phyloP scores from a whole-genome alignment of 1,140 invertebrate genomes.

The Lepidotrigona ventralis region DNA sequence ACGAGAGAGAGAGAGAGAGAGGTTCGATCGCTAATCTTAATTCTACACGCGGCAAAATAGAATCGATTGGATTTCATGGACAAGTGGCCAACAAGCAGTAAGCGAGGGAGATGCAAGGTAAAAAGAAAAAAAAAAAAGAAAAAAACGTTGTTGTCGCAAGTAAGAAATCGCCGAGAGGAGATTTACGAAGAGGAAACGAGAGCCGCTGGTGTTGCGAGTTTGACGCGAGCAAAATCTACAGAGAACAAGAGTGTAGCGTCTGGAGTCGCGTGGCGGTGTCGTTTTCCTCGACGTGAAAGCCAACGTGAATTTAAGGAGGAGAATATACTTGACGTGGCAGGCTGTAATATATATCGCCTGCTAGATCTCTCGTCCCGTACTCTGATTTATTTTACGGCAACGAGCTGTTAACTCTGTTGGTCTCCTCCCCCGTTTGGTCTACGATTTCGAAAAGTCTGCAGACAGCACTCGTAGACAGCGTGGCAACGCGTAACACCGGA shows the following conservation, averaged over 20 bases:
- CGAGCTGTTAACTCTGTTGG: constrained; percentile 5
- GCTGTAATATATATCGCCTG: constrained; percentile 57
- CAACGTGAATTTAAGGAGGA: constrained; percentile 56
- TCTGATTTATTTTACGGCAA: constrained; percentile 64
- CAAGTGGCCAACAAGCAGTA: too few relatives aligned
- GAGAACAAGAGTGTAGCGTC: constrained; percentile 4
- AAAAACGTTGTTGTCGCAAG: too few relatives aligned
- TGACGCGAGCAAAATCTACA: constrained; percentile 61
- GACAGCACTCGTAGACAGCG: constrained; percentile 22
- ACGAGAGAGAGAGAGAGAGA: neutral
- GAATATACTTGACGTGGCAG: constrained; percentile 54
- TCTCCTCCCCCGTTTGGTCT: constrained; percentile 7
- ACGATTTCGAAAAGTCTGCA: constrained; percentile 66
- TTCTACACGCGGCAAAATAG: too few relatives aligned
- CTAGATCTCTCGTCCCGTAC: constrained; percentile 58
- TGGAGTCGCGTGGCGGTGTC: neutral
- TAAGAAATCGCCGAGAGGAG: constrained; percentile 51
- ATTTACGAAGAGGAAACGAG: constrained; percentile 53
- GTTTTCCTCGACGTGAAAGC: constrained; percentile 1
- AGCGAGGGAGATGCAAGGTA: too few relatives aligned
- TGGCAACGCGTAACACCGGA: constrained; percentile 39
- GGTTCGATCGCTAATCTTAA: too few relatives aligned
- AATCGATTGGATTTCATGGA: too few relatives aligned
- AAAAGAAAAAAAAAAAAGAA: too few relatives aligned
- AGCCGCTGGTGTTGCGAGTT: constrained; percentile 43